Conservation (phyloP, 2,888 invertebrate genomes). For the Tenthredo notha region DNA sequence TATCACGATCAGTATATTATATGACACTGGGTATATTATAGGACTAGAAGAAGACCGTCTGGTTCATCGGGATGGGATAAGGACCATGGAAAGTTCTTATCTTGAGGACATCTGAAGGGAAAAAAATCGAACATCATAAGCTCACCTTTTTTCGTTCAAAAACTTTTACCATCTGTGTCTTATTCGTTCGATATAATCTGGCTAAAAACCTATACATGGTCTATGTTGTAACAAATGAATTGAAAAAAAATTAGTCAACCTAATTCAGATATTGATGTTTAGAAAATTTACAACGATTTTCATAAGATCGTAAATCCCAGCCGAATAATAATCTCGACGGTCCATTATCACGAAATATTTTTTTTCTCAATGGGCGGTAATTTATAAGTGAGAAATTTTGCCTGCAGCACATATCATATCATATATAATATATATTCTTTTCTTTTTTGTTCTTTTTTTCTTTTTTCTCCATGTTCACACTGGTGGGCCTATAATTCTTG, state of each 20-base stretch:
- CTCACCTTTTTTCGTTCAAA: neutral
- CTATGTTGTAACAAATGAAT: neutral
- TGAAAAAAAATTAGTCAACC: neutral
- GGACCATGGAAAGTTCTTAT: slow-evolving; percentile 18
- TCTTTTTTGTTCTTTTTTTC: slow-evolving; percentile 4
- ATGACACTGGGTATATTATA: neutral
- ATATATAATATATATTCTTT: neutral
- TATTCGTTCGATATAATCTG: neutral
- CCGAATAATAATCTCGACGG: neutral
- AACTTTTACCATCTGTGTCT: slow-evolving; percentile 29
- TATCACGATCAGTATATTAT: neutral
- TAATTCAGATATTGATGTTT: neutral
- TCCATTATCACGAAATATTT: slow-evolving; percentile 3
- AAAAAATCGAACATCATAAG: slow-evolving; percentile 39
- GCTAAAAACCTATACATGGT: neutral
- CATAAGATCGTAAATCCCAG: neutral
- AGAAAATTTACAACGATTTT: neutral
- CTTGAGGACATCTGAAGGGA: slow-evolving; percentile 35
- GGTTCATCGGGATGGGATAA: slow-evolving; percentile 18
- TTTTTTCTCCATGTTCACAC: neutral
- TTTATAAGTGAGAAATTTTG: slow-evolving; percentile 41
- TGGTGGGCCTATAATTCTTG: slow-evolving; percentile 36
- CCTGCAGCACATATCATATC: slow-evolving; percentile 26
- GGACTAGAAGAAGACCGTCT: neutral
- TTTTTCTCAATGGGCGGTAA: neutral